Base-by-base conservation (phyloP, 2,113 vertebrate genomes). In the Alligator mississippiensis region DNA sequence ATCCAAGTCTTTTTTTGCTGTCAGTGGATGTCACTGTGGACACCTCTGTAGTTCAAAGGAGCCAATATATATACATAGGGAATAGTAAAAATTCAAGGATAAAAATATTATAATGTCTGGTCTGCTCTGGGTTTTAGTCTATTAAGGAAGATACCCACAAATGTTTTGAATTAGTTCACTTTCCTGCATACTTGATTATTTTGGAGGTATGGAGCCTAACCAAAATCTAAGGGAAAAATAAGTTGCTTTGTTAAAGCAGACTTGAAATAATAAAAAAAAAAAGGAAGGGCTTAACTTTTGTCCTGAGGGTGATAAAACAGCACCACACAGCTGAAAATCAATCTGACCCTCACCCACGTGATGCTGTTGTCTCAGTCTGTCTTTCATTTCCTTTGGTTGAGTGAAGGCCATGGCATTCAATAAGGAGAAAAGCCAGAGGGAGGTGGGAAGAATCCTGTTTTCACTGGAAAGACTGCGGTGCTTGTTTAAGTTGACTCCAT, bases 291-390 rank as follows among this genome's bases (percentile, higher is more conserved):
- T 97, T 96, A 96, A 95, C 93, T 97, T 97, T 92, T 97, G 91
- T 96, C 96, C 96, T 95, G 93, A 95, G 97, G 91, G 95, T 94
- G 96, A 96, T 97, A 96, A 97, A 96, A 93, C 96, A 93, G 92
- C 92, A 96, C 92, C 89, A 93, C 88, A 93, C 85, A 97, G 93
- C 96, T 96, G 96, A 96, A 97, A 96, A 97, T 93, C 95, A 96
- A 93, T 93, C 95, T 97, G 97, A 97, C 97, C 96, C 96, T 95
- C 95, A 92, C 89, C 95, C 96, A 95, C 92, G 93, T 96, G 96
- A 97, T 92, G 90, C 93, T 92, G 91, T 93, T 90, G 84, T 92
- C 88, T 94, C 88, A 93, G 91, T 95, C 94, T 90, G 62, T 93
- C 95, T 89, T 89, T 96, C 91, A 92, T 93, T 96, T 96, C 90